Percentiles rank a stretch among this genome's conserved stretches.
Evolutionary conservation across 2,113 vertebrate genomes (phyloP).

Genomic region (Stegostoma tigrinum): DNA sequence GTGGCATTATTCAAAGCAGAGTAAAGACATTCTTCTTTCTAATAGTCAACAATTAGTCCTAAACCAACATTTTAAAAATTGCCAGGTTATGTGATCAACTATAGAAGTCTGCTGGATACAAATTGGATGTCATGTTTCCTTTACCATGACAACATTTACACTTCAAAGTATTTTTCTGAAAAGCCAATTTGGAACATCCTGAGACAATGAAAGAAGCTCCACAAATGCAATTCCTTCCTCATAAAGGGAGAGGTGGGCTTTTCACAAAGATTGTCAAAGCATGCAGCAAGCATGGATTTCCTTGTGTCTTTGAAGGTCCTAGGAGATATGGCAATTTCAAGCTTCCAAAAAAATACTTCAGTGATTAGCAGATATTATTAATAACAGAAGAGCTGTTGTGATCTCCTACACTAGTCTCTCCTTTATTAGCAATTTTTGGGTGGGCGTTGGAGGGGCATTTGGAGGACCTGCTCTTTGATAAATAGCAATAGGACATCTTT

Average conservation of each 20-base stretch:
- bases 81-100: neutral
- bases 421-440: neutral
- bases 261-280: neutral
- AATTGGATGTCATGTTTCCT: neutral
- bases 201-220: too few species aligned
- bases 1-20: neutral
- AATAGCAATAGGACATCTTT: neutral
- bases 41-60: neutral
- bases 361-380: neutral
- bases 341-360: neutral
- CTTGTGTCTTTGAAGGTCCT: neutral
- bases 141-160: neutral
- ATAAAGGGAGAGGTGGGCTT: neutral
- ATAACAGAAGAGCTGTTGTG: neutral
- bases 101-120: neutral
- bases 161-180: neutral
- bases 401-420: neutral
- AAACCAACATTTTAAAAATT: neutral
- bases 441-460: too few species aligned
- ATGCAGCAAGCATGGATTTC: neutral
- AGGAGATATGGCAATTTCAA: neutral
- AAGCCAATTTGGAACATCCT: neutral
- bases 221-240: too few species aligned
- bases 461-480: neutral
- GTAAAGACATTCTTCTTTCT: neutral